Base-by-base conservation (phyloP, 2,888 invertebrate genomes). In the Drosophila antonietae region DNA sequence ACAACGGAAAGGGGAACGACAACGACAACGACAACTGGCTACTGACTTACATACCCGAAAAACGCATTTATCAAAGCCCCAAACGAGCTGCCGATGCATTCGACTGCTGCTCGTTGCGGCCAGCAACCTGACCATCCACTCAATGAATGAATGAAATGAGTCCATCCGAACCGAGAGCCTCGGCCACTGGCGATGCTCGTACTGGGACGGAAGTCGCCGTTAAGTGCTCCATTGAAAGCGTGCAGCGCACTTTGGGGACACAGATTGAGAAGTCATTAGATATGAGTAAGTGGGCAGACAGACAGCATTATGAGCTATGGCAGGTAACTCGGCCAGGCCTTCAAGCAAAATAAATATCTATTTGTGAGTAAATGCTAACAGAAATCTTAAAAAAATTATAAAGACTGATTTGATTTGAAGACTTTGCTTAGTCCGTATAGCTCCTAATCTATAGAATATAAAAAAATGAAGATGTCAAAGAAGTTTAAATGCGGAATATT, bases 251-350 rank as follows among this genome's bases (percentile, higher is more conserved):
- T 87, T 84, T 75, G 73, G 88, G 86, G 86, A 83, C 90, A 79
- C 86, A 89, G 88, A 89, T 89, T 83, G 88, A 88, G 90, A 85
- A 83, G 90, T 90, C 90, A 83, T 83, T 89, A 90, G 86, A 88
- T 68, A 68, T 81, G 81, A 72, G 52, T 73, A 82, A 70, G 71
- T 75, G 80, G 69, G 55, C 80, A 74, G 56, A 59, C 65, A 69
- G 63, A 73, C 79, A 83, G 81, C 69, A 66, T 73, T 85, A 85
- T 82, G 88, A 82, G 83, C 83, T 73, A 89, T 75, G 70, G 62
- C 55, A 35, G 55, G n/a, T 46, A 39, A n/a, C 31, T 53, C 37
- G 44, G 20, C 15, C 18, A 28, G 8, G 37, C 14, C 33, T 23
- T 14, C 44, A 35, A 7, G 37, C n/a, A 15, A 43, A 37, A 31